Conservation (phyloP, 2,113 vertebrate species). For the Ammodytes marinus region DNA sequence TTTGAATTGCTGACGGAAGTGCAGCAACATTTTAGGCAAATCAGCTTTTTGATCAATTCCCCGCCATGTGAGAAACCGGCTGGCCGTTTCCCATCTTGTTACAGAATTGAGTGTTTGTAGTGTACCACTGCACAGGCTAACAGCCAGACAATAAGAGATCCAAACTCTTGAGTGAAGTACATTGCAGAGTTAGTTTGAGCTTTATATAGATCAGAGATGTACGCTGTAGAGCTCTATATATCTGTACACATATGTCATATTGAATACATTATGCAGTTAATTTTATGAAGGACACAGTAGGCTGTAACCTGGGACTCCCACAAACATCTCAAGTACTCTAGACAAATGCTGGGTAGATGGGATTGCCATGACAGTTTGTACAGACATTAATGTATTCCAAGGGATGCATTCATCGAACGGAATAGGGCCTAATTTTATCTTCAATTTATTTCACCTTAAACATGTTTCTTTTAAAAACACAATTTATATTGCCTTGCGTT, state of each 20-base stretch:
- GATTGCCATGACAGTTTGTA: too few relatives aligned
- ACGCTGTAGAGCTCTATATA: too few relatives aligned
- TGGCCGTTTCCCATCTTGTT: background rate
- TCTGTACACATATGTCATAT: too few relatives aligned
- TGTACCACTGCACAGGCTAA: background rate
- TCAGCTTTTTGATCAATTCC: constrained; percentile 9
- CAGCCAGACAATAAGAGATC: background rate
- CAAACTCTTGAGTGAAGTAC: background rate
- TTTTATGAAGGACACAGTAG: background rate
- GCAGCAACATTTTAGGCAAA: constrained; percentile 19
- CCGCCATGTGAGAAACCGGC: background rate
- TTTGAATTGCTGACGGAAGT: constrained; percentile 27
- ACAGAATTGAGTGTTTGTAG: background rate
- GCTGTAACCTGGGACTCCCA: too few relatives aligned
- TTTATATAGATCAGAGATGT: too few relatives aligned
- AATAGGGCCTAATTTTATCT: background rate
- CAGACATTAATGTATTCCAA: too few relatives aligned
- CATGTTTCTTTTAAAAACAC: background rate
- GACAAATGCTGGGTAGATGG: too few relatives aligned
- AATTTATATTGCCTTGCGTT: background rate
- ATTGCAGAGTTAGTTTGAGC: background rate
- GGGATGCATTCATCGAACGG: too few relatives aligned
- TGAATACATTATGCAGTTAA: too few relatives aligned
- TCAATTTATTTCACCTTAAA: background rate
- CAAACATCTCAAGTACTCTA: too few relatives aligned